Base-by-base conservation (phyloP, 2,797 vertebrate species). In the Rallus crepitans region DNA sequence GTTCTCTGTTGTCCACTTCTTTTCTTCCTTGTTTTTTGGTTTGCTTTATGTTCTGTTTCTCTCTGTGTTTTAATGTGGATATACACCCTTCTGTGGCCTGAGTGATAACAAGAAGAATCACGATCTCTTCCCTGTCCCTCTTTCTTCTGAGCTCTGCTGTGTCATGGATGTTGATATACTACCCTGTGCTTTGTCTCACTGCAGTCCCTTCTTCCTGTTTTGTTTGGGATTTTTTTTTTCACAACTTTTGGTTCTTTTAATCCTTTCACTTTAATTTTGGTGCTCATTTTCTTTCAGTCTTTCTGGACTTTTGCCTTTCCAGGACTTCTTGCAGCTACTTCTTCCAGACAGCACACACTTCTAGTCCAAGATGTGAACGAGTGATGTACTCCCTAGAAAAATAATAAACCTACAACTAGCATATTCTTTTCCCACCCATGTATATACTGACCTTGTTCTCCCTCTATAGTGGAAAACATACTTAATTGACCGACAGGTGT, bases 191-290 rank as follows among this genome's bases (percentile, higher is more conserved):
- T 75, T 79, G 20, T 64, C n/a, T 81, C 24, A 8, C 40, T 56
- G 57, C 37, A 71, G 47, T 31, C 37, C 28, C 2, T 60, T 21
- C 24, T 68, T 77, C 45, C 64, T 16, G 0, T 53, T 82, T 48
- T 48, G 47, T 48, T 48, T 48, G 47, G 47, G 20, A 4, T 11
- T 21, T 48, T 48, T 45, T 45, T 84, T 52, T 73, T 66, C 82
- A 18, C 12, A 28, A 23, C 40, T 77, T 94, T 12, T 8, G 10
- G 8, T 50, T 79, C 23, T 69, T 68, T 84, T 61, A 77, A 50
- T 71, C 57, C 28, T 87, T 77, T 91, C n/a, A 39, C 35, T 66
- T 89, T 82, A 33, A 64, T 89, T 91, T 92, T 93, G 53, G 11
- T 23, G 77, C 39, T 73, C 5, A 5, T 68, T 89, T 89, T 68